Percentiles rank a stretch among this genome's conserved stretches.
These are phyloP conservation scores for Coreoperca whiteheadi DNA, from an alignment of 2,113 vertebrate species.

Conservation along the genomic window DNA sequence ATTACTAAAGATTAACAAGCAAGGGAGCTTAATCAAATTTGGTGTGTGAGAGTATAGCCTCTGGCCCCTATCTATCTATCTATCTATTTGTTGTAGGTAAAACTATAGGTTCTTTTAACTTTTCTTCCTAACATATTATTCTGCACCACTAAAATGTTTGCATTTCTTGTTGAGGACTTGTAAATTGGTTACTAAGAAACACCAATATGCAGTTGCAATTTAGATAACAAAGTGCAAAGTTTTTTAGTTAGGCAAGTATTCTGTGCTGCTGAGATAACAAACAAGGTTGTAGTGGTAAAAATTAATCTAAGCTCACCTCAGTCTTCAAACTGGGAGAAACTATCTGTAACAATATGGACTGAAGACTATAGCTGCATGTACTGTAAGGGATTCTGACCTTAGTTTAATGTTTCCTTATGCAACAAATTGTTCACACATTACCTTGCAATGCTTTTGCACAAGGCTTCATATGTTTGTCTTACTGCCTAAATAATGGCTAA, in stretches of 20 bases:
- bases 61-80: constrained; percentile 11
- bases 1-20: constrained; percentile 56
- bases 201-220: not conserved
- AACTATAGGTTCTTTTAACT: too few relatives aligned
- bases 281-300: not conserved
- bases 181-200: not conserved
- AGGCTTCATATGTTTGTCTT: constrained; percentile 9
- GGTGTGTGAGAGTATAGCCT: constrained; percentile 28
- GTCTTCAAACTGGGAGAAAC: not conserved
- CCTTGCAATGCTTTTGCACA: not conserved
- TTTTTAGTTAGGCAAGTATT: not conserved
- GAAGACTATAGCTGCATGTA: not conserved
- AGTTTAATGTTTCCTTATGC: not conserved
- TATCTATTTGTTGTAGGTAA: not conserved
- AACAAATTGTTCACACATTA: not conserved
- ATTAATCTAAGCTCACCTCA: not conserved
- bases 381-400: not conserved
- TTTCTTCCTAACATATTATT: not conserved
- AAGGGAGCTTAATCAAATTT: constrained; percentile 50
- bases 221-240: not conserved
- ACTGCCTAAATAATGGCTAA: not conserved
- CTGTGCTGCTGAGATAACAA: not conserved
- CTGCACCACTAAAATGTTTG: not conserved
- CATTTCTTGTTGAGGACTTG: not conserved
- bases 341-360: not conserved